These are phyloP conservation scores for Thera obeliscata DNA, from an alignment of 2,888 invertebrate genomes.

Conservation along the genomic window DNA sequence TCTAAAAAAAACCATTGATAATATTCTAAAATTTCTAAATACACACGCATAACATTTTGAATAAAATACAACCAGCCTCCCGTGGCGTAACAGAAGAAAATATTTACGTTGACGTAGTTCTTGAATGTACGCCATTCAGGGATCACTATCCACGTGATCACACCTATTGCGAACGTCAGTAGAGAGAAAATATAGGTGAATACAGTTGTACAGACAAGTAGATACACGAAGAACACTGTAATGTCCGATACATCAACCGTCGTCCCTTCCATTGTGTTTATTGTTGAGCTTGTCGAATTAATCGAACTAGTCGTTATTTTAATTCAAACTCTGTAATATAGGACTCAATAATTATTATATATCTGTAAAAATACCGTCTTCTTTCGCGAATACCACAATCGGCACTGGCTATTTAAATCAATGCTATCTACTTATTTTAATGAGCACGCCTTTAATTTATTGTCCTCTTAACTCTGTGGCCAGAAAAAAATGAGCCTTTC, in stretches of 20 bases:
- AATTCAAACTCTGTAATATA: too few relatives aligned
- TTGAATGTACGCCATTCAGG: conserved; percentile 18
- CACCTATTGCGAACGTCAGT: conserved; percentile 2
- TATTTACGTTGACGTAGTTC: conserved; percentile 14
- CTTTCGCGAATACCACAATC: not conserved
- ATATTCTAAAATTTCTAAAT: not conserved
- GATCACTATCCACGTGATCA: conserved; percentile 16
- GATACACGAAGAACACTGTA: not conserved
- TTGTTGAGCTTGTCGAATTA: too few relatives aligned
- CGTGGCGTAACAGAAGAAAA: conserved; percentile 6
- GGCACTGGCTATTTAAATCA: not conserved
- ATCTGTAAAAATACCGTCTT: not conserved
- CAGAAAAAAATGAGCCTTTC: too few relatives aligned
- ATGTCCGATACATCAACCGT: not conserved
- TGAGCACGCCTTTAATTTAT: not conserved
- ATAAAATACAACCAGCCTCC: not conserved
- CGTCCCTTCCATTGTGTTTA: not conserved
- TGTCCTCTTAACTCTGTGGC: too few relatives aligned
- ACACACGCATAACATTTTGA: not conserved
- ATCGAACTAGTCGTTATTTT: not conserved
- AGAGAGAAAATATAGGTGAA: not conserved
- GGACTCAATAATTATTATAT: too few relatives aligned
- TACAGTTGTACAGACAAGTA: not conserved
- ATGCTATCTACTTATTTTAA: not conserved
- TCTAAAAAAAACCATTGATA: conserved; percentile 6